These are phyloP conservation scores for Yponomeuta malinellus DNA, from an alignment of 2,888 invertebrate species.

Conservation along the genomic window DNA sequence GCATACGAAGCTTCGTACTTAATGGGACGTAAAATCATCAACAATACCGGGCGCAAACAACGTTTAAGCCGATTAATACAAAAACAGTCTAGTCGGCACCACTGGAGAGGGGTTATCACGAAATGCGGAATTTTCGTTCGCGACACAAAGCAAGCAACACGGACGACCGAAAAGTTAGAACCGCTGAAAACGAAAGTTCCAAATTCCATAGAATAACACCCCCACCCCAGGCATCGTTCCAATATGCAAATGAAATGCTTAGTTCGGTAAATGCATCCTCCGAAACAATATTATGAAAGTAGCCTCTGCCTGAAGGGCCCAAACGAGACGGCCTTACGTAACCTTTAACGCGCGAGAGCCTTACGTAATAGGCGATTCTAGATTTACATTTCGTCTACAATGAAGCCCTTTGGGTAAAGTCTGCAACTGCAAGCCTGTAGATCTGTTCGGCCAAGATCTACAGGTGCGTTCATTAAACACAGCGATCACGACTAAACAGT, in stretches of 20 bases:
- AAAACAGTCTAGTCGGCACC: background rate
- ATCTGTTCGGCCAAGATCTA: background rate
- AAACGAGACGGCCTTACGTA: conserved; percentile 56
- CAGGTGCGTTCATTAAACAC: background rate
- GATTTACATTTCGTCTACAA: background rate
- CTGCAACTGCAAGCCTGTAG: background rate
- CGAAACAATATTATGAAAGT: background rate
- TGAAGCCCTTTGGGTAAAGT: background rate
- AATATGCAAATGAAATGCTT: conserved; percentile 13
- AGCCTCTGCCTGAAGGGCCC: conserved; percentile 1
- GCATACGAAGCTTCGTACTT: background rate
- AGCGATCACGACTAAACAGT: background rate
- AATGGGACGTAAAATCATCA: background rate
- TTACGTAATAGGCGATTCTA: conserved; percentile 1
- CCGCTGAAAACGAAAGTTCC: background rate
- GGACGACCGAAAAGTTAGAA: background rate
- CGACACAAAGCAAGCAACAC: background rate
- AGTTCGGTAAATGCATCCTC: background rate
- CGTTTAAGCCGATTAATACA: background rate
- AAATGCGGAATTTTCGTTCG: background rate
- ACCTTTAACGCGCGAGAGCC: conserved; percentile 38
- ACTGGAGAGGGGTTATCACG: background rate
- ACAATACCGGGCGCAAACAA: background rate
- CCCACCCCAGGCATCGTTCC: background rate
- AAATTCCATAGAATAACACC: background rate